Evolutionary conservation across 2,113 vertebrate species (phyloP).

Genomic region (Kryptolebias marmoratus): DNA sequence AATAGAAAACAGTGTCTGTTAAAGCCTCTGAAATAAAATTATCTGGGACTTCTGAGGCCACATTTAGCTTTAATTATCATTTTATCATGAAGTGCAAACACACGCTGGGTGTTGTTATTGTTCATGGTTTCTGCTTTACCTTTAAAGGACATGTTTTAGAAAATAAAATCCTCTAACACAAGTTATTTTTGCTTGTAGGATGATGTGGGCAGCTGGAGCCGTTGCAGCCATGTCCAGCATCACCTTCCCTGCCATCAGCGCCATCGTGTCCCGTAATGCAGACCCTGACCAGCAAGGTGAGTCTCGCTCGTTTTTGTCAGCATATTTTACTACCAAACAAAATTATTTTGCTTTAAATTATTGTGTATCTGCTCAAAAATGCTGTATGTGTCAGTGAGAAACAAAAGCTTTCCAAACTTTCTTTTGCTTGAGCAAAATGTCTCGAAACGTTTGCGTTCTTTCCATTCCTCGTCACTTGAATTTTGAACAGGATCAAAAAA

Average conservation of each 20-base stretch:
- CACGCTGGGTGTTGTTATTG: background rate
- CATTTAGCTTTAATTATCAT: background rate
- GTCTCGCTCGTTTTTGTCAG: background rate
- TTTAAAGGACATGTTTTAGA: background rate
- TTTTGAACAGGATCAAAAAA: too few species aligned
- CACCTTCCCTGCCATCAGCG: conserved; percentile 89
- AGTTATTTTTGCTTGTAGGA: conserved; percentile 75
- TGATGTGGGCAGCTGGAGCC: conserved; percentile 93
- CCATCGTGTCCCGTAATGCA: conserved; percentile 88
- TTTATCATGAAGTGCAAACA: background rate
- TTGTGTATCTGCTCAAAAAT: too few species aligned
- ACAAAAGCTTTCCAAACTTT: too few species aligned
- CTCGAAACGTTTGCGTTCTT: too few species aligned
- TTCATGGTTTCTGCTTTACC: background rate
- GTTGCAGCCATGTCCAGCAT: conserved; percentile 94
- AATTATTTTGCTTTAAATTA: too few species aligned
- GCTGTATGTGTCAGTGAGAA: too few species aligned
- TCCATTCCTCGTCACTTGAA: too few species aligned
- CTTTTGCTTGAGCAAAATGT: too few species aligned
- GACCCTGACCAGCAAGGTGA: conserved; percentile 90
- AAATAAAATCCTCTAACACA: background rate
- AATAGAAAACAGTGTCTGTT: background rate
- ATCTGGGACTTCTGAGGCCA: too few species aligned
- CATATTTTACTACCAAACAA: too few species aligned
- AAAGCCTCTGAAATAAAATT: background rate